Conservation (phyloP, 2,888 invertebrate genomes). For the Aelia acuminata region DNA sequence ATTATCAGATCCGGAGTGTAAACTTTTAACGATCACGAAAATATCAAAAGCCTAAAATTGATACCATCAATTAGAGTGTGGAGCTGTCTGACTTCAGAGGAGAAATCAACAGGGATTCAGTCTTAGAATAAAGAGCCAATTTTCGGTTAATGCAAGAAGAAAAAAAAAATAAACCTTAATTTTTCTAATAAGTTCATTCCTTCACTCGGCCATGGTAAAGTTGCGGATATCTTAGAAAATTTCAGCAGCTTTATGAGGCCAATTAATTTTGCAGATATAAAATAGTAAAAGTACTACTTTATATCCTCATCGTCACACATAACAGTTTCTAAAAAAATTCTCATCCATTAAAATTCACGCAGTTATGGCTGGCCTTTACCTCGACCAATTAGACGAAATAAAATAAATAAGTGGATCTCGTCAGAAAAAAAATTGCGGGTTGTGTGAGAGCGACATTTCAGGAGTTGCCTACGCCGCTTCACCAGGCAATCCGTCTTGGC, state of each 20-base stretch:
- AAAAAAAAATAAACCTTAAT: too few relatives aligned
- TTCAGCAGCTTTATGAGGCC: not conserved
- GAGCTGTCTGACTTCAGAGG: not conserved
- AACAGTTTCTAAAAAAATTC: constrained; percentile 34
- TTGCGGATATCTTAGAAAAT: not conserved
- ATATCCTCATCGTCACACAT: not conserved
- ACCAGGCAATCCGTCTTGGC: constrained; percentile 43
- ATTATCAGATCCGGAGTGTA: not conserved
- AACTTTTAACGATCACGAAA: not conserved
- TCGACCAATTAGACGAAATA: constrained; percentile 37
- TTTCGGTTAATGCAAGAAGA: too few relatives aligned
- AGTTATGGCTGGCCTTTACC: not conserved
- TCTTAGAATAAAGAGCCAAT: not conserved
- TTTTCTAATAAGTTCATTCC: not conserved
- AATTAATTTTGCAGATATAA: not conserved
- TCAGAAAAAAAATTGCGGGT: constrained; percentile 27
- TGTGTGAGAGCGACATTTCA: constrained; percentile 39
- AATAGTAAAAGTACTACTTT: not conserved
- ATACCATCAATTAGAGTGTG: not conserved
- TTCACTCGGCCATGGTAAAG: not conserved
- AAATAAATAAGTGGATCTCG: constrained; percentile 25
- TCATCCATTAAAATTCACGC: not conserved
- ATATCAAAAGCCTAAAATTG: not conserved
- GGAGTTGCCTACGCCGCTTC: constrained; percentile 46
- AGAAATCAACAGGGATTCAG: not conserved